Base-by-base conservation (phyloP, 2,797 vertebrate genomes). In the Micropoecilia bifurca region DNA sequence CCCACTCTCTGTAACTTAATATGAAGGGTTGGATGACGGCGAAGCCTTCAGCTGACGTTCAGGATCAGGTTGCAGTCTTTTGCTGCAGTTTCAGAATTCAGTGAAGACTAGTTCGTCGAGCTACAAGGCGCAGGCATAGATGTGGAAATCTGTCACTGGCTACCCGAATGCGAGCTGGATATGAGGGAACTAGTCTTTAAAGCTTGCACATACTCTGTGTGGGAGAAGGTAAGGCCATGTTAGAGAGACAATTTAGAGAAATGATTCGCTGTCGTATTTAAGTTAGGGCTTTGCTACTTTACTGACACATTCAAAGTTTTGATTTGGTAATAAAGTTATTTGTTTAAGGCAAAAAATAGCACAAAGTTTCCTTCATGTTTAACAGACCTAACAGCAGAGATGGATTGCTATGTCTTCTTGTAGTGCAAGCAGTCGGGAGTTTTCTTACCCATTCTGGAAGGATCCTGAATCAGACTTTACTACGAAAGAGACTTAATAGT, bases 131-230 rank as follows among this genome's bases (percentile, higher is more conserved):
- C 20, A 33, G 80, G 72, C 66, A 71, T 59, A 86, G 85, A 46
- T 66, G 48, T 72, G 36, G 53, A 85, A 78, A 76, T 36, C 7
- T 73, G 20, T 79, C 33, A 8, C 69, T 71, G 76, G 82, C 76
- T 73, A 59, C 75, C 74, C 14, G 73, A 76, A 30, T 33, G 48
- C 75, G 45, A 55, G 80, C 76, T 85, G 90, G 93, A 94, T 48
- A 96, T 96, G 96, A 96, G 96, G 95, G 96, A 96, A 85, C 86
- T 96, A 22, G 94, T 94, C 80, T 95, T 94, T 79, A 94, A 95
- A 86, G 90, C 95, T 80, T 95, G 95, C 85, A 92, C 94, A 28
- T 91, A 95, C 87, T 94, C 95, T 93, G 93, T 95, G 77, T 96
- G 95, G 95, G 95, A 96, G 88, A 96, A 96, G 95, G 96, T 96